Base-by-base conservation (phyloP, 1,140 invertebrate species). In the Streblospio benedicti region DNA sequence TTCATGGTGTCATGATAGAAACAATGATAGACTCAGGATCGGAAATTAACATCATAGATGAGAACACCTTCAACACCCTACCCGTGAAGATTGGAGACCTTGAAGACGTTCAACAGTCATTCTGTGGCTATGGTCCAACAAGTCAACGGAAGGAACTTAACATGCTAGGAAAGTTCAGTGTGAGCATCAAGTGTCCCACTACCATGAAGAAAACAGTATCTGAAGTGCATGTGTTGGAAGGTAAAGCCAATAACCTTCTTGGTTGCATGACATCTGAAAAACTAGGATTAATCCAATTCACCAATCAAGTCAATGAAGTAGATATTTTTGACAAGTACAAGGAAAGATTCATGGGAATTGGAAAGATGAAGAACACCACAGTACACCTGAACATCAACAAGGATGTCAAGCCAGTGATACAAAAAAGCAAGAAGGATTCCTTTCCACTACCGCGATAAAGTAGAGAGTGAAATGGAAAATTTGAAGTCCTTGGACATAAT, bases 211-310 rank as follows among this genome's bases (percentile, higher is more conserved):
- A 20, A 51, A 20, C 27, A 20, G 27, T 20, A 1, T 5, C 49
- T 23, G 49, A 51, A 20, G 1, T 51, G 23, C 31, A 51, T 51
- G 49, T 51, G n/a, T n/a, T 51, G 49, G 31, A 51, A 51, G 49
- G 49, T 27, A 51, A 51, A n/a, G 35, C 35, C 35, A 38, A 9
- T n/a, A 38, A 38, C n/a, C n/a, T 38, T 9, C 35, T n/a, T 9
- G 35, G 35, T 28, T 51, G 49, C 16, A 28, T 27, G 31, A 20
- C 49, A 20, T 20, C 49, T 23, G 49, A 51, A 16, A 51, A 51
- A 28, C 49, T 51, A n/a, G 49, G 18, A n/a, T 16, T 51, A 51
- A 51, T 51, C 25, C 25, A 20, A 23, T 51, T 14, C 49, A 51
- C 31, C 20, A 14, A 28, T 20, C 4, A 51, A 5, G 49, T 51